Base-by-base conservation (phyloP, 2,113 vertebrate genomes). In the Corydoras maculifer region DNA sequence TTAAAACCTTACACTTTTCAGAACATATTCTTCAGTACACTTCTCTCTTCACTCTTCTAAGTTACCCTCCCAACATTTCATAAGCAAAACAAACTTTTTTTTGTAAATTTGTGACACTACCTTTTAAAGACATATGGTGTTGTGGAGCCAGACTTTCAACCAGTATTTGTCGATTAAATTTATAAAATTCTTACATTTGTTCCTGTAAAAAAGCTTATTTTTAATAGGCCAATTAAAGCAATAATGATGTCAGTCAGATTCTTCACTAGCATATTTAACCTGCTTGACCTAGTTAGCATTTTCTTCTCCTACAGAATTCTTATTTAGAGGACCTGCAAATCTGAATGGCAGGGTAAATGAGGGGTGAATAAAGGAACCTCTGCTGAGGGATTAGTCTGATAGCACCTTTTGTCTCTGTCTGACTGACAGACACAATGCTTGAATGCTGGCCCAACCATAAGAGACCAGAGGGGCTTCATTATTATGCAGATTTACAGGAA, bases 1-100 rank as follows among this genome's bases (percentile, higher is more conserved):
- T 58, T 49, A 43, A 13, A 48, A 67, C 43, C 50, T 14, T 65
- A 65, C 13, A 58, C 43, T 48, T 59, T 48, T 49, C n/a, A 53
- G 51, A 57, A 72, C 61, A 64, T 64, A 55, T 63, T 43, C 10
- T 71, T 31, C 49, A 50, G 70, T 32, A 62, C 51, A 66, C 53
- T 48, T 9, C 43, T 43, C 67, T 74, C 14, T 70, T 55, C 30
- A 53, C 7, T 31, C 43, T 63, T 13, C 49, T 8, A 35, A 55
- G n/a, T 43, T 43, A 43, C 35, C 7, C 35, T 43, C 4, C 35
- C 7, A 4, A 43, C 35, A 43, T 0, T 43, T 2, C 35, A 43
- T 43, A 43, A 43, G 2, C 35, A 43, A 2, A 43, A 43, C 7
- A 8, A 43, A 43, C 35, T 43, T 43, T 43, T 5, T 43, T 43